Conservation (phyloP, 2,888 invertebrate species). For the Alviniconcha strummeri region DNA sequence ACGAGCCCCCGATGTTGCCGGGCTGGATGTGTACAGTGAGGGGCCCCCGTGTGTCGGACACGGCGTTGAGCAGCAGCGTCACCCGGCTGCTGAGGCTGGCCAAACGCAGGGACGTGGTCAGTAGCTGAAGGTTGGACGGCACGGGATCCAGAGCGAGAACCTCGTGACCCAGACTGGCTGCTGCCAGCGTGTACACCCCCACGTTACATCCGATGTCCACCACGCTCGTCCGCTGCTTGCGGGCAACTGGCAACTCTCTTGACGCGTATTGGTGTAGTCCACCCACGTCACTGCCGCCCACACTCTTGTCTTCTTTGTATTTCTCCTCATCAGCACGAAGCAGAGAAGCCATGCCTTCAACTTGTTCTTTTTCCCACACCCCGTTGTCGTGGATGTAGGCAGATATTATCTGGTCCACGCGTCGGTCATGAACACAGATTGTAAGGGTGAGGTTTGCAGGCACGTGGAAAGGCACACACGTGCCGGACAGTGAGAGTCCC, state of each 20-base stretch:
- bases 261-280: background rate
- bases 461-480: constrained; percentile 34
- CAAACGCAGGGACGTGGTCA: constrained; percentile 31
- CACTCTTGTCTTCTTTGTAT: too few relatives aligned
- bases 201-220: constrained; percentile 41
- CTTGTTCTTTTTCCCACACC: constrained; percentile 37
- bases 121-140: constrained; percentile 34
- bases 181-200: constrained; percentile 37
- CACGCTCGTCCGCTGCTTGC: background rate
- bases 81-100: constrained; percentile 42
- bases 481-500: background rate
- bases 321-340: constrained; percentile 10
- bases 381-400: constrained; percentile 33
- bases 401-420: constrained; percentile 37
- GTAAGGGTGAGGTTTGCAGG: background rate
- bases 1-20: constrained; percentile 54
- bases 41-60: constrained; percentile 48
- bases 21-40: constrained; percentile 44
- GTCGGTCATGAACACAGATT: constrained; percentile 27
- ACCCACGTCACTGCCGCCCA: background rate
- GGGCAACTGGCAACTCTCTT: background rate
- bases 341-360: constrained; percentile 32
- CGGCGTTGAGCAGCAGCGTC: constrained; percentile 51
- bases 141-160: constrained; percentile 39
- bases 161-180: constrained; percentile 33